Evolutionary conservation across 2,113 vertebrate species (phyloP), one percentile per base, ranked within the genome.

Genomic region (Lophochroa leadbeateri): DNA sequence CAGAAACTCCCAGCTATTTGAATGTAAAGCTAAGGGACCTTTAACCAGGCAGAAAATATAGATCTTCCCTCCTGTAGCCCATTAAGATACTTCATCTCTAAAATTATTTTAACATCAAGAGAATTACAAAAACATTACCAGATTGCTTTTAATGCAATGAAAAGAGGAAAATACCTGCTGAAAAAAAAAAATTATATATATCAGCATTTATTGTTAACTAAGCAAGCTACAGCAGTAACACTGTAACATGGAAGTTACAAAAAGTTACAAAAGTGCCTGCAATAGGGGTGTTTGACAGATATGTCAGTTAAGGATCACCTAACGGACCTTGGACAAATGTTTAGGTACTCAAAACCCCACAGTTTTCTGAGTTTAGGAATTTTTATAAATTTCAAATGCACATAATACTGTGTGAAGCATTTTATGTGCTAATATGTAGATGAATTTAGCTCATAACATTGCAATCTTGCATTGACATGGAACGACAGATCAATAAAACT

Each of bases 1-100:
- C 55, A 57, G 47, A 74, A 58, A 31, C 7, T n/a, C 23, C 11
- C 39, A 60, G 6, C 6, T 67, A 6, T 35, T 39, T 67, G 39
- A 71, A 49, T 0, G 0, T 19, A 44, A 91, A 58, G 2, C 0
- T 79, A 69, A 69, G 43, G 8, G 18, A 37, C 10, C 1, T 64
- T 35, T 77, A 82, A 47, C 4, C 11, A 6, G 2, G 4, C 72
- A 46, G 8, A 52, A 52, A 78, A 74, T 46, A 1, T 33, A 17
- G 9, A 3, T 46, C 7, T 46, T 68, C 47, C 8, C 5, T 89
- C 46, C 11, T 29, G 41, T 33, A 46, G 11, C 16, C 44, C 5
- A 37, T 68, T 3, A 63, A 50, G n/a, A 1, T 3, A 39, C 14
- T 81, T 76, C 1, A 35, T 33, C 23, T 31, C 44, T 57, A 43